Base-by-base conservation (phyloP, 2,888 invertebrate species). In the Theretra japonica region DNA sequence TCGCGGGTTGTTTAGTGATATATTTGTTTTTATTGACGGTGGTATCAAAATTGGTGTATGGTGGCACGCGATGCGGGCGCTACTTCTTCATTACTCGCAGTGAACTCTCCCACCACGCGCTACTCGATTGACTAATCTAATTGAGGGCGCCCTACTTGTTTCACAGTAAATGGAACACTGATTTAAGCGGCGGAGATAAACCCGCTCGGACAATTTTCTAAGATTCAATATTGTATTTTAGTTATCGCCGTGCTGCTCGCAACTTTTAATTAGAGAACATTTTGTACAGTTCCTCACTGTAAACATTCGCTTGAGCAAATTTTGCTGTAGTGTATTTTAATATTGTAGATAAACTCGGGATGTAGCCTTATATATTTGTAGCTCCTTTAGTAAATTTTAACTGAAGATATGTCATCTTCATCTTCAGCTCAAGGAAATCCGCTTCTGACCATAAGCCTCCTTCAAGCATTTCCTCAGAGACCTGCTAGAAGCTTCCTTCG, bases 11-110 rank as follows among this genome's bases (percentile, higher is more conserved):
- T 87, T 82, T 85, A 82, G 84, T 88, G 89, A 89, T 91, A 86
- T 90, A 89, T 90, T 90, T 90, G 88, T 90, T 92, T 90, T 91
- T 90, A 90, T 90, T 90, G 88, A 87, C 80, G 86, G 79, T 81
- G 86, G 79, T 82, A 82, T 86, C 81, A 83, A 84, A 83, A 84
- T 82, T 77, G 82, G 78, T 81, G 82, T 82, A 79, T 79, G 80
- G 73, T 74, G 76, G 80, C 90, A 89, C 88, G 91, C 90, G 87
- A 91, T 91, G 88, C 87, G 90, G 88, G 88, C 75, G 74, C 75
- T 81, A 80, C 82, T 85, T 85, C 86, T 81, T 81, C 82, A 85
- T 85, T 86, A 84, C 82, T 82, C 80, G 71, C 71, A 72, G 74
- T 74, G 81, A 79, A 80, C 81, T 82, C 78, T 79, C 79, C 80